phyloP scores from a whole-genome alignment of 2,113 vertebrate genomes.

The Isurus oxyrinchus region DNA sequence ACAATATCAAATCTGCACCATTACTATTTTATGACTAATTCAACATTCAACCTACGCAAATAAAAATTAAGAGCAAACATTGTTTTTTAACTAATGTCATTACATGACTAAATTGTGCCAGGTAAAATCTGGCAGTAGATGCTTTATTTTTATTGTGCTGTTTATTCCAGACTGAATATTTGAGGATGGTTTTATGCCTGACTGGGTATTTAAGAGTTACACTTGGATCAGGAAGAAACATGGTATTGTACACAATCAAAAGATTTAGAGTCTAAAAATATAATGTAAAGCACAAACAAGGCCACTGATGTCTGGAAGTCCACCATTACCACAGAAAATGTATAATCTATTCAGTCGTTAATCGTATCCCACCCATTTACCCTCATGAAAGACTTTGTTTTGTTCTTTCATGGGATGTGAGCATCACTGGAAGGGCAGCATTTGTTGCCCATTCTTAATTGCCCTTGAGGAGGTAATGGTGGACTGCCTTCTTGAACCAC shows the following conservation, averaged over 20 bases:
- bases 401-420: not conserved
- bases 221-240: not conserved
- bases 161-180: not conserved
- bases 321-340: not conserved
- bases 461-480: not conserved
- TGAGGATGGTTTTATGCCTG: not conserved
- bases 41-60: not conserved
- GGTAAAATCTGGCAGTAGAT: not conserved
- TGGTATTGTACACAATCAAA: not conserved
- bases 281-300: not conserved
- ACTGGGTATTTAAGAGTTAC: not conserved
- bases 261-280: not conserved
- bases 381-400: not conserved
- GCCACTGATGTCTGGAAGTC: not conserved
- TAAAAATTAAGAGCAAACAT: not conserved
- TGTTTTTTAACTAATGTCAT: not conserved
- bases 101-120: not conserved
- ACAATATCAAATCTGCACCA: not conserved
- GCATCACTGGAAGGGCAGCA: not conserved
- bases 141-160: not conserved
- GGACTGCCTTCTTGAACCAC: too few species aligned
- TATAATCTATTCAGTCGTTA: not conserved
- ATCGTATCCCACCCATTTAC: not conserved
- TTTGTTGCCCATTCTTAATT: not conserved
- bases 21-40: not conserved